Evolutionary conservation across 92 coral and sea anemone species (phyloP), one percentile per base, ranked within the genome.

Genomic region (Porites divaricata): DNA sequence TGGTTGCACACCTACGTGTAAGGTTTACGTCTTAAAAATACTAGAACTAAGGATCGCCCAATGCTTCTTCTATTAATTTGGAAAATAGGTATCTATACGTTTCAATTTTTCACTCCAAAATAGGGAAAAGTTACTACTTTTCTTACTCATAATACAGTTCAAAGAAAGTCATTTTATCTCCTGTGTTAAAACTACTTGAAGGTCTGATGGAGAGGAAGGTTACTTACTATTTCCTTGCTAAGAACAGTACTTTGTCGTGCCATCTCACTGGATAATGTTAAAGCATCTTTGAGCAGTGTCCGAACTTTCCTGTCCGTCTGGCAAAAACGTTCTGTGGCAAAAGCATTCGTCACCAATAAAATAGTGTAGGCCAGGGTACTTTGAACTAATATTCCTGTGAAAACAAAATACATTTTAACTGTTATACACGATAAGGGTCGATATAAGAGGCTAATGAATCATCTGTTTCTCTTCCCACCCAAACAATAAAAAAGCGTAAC

Each of bases 251-350:
- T 26, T 68, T 4, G 7, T 19, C 67, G 19, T 54, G 84, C 75
- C 53, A 80, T 21, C 12, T 1, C 4, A 0, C 4, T 50, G 2
- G 84, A 67, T 22, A 26, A 17, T n/a, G 0, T 2, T 25, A 24
- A 67, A 0, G 84, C 84, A 0, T 54, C 65, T 1, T 20, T 5
- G 21, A 80, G 84, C 13, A 80, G 41, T 6, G 52, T 9, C n/a
- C 67, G 84, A 80, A 67, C 74, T 15, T 19, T 16, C 17, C 56
- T 69, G 57, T 67, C 62, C 67, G 28, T 80, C 68, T 67, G 75
- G 35, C 84, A 68, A 5, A 64, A 20, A 26, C 67, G 49, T 16
- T 65, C 67, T 2, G 28, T 17, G 13, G 84, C 67, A 16, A 80
- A 54, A 68, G 75, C 68, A 8, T 45, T n/a, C 26, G 67, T 54